These are phyloP conservation scores for Symphodus melops DNA, from an alignment of 2,113 vertebrate species.

Conservation along the genomic window DNA sequence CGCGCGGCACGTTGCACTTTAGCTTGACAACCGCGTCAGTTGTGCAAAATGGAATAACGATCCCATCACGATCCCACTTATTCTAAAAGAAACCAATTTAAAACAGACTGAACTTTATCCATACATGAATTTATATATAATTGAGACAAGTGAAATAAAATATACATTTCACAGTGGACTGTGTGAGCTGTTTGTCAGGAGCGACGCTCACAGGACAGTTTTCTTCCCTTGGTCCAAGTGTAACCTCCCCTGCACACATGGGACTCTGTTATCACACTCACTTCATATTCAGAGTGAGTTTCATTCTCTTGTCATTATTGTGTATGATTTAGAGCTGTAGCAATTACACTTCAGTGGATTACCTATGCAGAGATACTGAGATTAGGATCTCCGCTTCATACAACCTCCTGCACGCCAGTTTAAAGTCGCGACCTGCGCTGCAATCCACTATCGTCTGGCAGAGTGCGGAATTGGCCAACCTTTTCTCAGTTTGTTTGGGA, in stretches of 20 bases:
- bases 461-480: slow-evolving; percentile 63
- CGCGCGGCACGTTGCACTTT: background rate
- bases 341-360: slow-evolving; percentile 90
- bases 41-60: no score
- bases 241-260: slow-evolving; percentile 83
- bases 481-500: slow-evolving; percentile 69
- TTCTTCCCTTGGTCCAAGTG: slow-evolving; percentile 81
- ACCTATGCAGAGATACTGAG: slow-evolving; percentile 75
- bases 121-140: background rate
- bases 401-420: slow-evolving; percentile 42
- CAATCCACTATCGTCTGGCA: slow-evolving; percentile 46
- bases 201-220: slow-evolving; percentile 86
- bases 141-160: background rate
- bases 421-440: slow-evolving; percentile 59
- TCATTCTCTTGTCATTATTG: slow-evolving; percentile 67
- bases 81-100: background rate
- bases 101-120: background rate
- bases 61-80: background rate
- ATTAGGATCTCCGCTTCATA: slow-evolving; percentile 62
- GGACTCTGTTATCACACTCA: slow-evolving; percentile 84
- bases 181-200: slow-evolving; percentile 79
- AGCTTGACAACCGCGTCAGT: no score
- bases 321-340: slow-evolving; percentile 83
- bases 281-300: slow-evolving; percentile 82
- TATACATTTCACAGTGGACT: slow-evolving; percentile 67